Percentiles rank a stretch among this genome's conserved stretches.
These are phyloP conservation scores for Calephelis virginiensis DNA, from an alignment of 1,140 invertebrate genomes.

Conservation along the genomic window DNA sequence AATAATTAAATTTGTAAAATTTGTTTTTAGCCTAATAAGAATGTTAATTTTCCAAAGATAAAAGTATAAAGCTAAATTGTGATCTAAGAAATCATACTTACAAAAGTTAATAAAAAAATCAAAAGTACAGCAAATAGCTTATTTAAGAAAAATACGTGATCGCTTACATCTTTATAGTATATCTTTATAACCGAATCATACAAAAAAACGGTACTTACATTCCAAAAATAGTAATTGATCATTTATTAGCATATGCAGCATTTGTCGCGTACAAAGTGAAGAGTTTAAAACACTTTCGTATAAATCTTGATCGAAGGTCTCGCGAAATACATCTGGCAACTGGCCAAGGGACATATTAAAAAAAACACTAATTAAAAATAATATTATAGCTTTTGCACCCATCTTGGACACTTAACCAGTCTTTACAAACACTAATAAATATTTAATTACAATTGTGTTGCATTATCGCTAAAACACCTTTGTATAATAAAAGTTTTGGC, in stretches of 20 bases:
- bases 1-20: no score
- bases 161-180: no score
- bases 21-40: no score
- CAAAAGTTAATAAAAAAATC: no score
- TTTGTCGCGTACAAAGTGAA: constrained; percentile 37
- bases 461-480: constrained; percentile 4
- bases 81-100: no score
- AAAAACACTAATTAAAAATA: neutral
- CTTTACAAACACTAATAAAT: neutral
- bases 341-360: neutral
- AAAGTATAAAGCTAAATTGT: no score
- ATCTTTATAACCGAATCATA: neutral
- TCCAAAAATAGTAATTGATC: constrained; percentile 18
- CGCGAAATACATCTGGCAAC: constrained; percentile 8
- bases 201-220: constrained; percentile 39
- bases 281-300: constrained; percentile 45
- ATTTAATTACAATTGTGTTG: neutral
- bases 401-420: neutral
- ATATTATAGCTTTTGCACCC: neutral
- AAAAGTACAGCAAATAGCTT: no score
- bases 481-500: constrained; percentile 9
- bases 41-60: no score
- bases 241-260: constrained; percentile 30
- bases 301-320: constrained; percentile 39
- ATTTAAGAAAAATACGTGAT: no score